These are phyloP conservation scores for Poicephalus gulielmi DNA, from an alignment of 2,113 vertebrate genomes.

Conservation along the genomic window DNA sequence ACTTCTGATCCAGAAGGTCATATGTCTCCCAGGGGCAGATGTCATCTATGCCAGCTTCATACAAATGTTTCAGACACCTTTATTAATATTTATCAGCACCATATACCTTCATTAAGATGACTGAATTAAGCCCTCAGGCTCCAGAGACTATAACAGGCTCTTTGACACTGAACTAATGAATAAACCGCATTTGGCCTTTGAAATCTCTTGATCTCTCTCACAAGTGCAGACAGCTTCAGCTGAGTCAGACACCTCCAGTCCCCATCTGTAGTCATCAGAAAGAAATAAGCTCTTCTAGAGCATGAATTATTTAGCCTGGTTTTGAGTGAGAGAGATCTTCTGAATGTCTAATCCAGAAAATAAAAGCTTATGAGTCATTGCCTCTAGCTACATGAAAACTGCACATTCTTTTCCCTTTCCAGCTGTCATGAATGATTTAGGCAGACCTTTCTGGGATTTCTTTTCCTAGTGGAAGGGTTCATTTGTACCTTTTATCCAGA, in stretches of 20 bases:
- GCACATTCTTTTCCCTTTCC: neutral
- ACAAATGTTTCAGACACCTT: neutral
- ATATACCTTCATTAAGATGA: neutral
- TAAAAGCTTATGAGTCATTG: rapidly evolving
- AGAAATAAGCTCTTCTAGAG: neutral
- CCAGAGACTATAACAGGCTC: neutral
- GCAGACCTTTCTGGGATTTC: neutral
- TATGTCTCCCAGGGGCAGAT: neutral
- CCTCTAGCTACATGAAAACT: neutral
- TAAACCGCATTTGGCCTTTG: neutral
- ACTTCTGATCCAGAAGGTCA: neutral
- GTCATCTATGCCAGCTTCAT: neutral
- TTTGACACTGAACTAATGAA: neutral
- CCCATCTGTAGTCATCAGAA: neutral
- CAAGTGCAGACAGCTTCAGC: neutral
- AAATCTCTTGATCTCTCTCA: neutral
- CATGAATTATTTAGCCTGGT: neutral
- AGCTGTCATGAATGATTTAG: neutral
- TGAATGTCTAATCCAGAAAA: rapidly evolving
- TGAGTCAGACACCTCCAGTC: neutral
- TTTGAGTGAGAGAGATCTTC: neutral
- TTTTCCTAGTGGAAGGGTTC: neutral
- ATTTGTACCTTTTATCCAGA: neutral
- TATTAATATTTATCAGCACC: neutral
- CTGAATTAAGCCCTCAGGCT: neutral